Evolutionary conservation across 30 jellyfish, hydroid and myxozoan genomes (phyloP).

Genomic region (Turritopsis rubra): DNA sequence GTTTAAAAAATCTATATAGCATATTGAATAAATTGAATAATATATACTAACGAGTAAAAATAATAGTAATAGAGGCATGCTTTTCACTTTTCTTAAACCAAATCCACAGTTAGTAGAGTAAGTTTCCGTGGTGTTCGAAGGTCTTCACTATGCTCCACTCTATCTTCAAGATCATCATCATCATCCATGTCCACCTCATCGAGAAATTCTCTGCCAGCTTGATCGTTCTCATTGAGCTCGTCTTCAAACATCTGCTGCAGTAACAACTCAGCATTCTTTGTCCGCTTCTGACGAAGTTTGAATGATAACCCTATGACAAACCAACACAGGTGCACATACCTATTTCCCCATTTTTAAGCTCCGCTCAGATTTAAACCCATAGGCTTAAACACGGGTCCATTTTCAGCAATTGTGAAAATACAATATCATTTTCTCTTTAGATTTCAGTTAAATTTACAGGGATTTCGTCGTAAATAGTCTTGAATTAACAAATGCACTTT

Average conservation of each 20-base stretch:
- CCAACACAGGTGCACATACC: no score
- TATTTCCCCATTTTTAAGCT: no score
- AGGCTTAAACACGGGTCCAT: no score
- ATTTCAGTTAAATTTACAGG: no score
- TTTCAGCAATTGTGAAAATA: no score
- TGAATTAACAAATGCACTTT: no score
- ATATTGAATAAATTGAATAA: no score
- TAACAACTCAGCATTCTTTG: conserved; percentile 87
- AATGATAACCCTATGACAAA: conserved; percentile 61
- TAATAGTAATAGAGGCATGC: no score
- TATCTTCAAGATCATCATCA: conserved; percentile 66
- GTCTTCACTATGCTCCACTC: conserved; percentile 40
- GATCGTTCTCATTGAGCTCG: conserved; percentile 82
- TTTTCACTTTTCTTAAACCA: background rate
- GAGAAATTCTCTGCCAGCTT: background rate
- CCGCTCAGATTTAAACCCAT: no score
- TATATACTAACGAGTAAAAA: background rate
- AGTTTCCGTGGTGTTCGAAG: conserved; percentile 31
- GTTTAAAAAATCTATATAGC: no score
- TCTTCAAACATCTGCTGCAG: conserved; percentile 98
- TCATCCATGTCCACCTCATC: conserved; percentile 32
- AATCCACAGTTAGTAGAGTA: conserved; percentile 58
- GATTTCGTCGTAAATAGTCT: no score
- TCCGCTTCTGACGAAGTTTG: conserved; percentile 54
- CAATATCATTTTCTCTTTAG: no score